These are phyloP conservation scores for Acanthosepion lycidas DNA, from an alignment of 2,888 invertebrate genomes.

Conservation along the genomic window DNA sequence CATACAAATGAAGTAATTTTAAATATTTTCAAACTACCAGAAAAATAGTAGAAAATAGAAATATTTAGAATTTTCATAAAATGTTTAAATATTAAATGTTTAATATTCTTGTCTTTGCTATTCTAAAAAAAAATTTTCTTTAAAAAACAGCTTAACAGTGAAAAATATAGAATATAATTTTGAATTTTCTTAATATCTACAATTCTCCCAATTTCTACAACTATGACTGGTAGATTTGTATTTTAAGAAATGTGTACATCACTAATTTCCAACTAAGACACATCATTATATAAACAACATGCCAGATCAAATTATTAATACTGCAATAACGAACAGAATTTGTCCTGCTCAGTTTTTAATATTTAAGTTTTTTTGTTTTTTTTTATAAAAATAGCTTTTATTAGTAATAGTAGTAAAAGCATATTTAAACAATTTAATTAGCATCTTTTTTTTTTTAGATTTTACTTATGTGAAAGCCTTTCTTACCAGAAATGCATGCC, in stretches of 20 bases:
- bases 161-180: background rate
- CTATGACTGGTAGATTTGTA: background rate
- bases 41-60: too few relatives aligned
- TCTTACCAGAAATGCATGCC: background rate
- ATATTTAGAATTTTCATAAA: too few relatives aligned
- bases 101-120: too few relatives aligned
- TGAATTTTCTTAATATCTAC: background rate
- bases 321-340: background rate
- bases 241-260: background rate
- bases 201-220: too few relatives aligned
- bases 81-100: too few relatives aligned
- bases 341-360: background rate
- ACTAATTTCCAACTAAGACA: background rate
- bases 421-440: background rate
- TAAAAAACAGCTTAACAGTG: background rate
- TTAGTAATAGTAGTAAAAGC: background rate
- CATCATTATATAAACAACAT: background rate
- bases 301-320: background rate
- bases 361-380: background rate
- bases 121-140: too few relatives aligned
- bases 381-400: background rate
- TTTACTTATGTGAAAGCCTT: background rate
- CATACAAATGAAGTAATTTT: too few relatives aligned
- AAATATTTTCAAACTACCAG: too few relatives aligned
- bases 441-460: background rate